phyloP scores from a whole-genome alignment of 2,888 invertebrate species.

The Notodonta ziczac region DNA sequence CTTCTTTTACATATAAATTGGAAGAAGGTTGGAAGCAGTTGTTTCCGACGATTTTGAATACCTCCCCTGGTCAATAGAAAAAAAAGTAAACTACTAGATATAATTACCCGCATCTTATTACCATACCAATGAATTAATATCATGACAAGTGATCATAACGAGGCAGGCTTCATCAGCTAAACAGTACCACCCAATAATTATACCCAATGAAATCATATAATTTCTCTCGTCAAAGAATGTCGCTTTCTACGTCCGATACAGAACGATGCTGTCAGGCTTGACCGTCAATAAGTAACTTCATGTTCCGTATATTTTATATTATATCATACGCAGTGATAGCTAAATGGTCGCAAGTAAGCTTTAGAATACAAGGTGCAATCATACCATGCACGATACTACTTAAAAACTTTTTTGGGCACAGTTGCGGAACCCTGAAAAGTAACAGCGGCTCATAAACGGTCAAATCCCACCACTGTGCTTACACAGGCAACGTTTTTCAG shows the following conservation, averaged over 20 bases:
- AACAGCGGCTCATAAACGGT: constrained; percentile 23
- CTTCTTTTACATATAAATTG: too few species aligned
- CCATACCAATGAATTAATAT: constrained; percentile 43
- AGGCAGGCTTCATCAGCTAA: constrained; percentile 45
- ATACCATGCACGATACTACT: too few species aligned
- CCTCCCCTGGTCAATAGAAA: too few species aligned
- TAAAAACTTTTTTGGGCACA: not conserved
- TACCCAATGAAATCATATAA: constrained; percentile 34
- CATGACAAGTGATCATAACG: constrained; percentile 51
- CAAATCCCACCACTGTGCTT: constrained; percentile 66
- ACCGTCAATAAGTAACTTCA: too few species aligned
- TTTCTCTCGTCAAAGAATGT: constrained; percentile 44
- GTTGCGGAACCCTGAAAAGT: constrained; percentile 23
- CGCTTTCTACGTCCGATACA: constrained; percentile 14
- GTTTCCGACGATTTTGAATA: too few species aligned
- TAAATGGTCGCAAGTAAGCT: not conserved
- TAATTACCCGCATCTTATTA: not conserved
- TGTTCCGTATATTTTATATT: too few species aligned
- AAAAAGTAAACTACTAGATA: too few species aligned
- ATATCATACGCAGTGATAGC: not conserved
- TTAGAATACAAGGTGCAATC: too few species aligned
- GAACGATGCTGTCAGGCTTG: too few species aligned
- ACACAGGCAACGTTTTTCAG: constrained; percentile 58
- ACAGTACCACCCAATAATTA: constrained; percentile 55
- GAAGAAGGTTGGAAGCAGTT: too few species aligned